Conservation (phyloP, 2,113 vertebrate genomes). For the Camelus bactrianus region DNA sequence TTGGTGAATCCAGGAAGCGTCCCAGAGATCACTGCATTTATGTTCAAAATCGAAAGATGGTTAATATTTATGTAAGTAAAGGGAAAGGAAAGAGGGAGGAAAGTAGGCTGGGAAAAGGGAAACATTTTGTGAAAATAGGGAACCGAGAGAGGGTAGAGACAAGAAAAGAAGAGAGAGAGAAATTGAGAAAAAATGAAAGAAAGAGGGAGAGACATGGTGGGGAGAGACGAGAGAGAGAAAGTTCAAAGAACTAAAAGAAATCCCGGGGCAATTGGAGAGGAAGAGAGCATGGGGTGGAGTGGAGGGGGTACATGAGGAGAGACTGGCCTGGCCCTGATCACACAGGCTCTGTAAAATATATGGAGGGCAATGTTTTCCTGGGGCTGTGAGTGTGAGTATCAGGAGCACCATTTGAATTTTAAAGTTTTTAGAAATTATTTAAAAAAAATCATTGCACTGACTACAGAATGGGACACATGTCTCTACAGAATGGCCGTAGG, state of each 20-base stretch:
- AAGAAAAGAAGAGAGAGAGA: neutral
- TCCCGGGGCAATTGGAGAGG: neutral
- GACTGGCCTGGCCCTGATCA: neutral
- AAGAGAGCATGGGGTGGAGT: neutral
- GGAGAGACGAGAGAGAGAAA: neutral
- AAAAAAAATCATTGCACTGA: neutral
- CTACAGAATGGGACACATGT: neutral
- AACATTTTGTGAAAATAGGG: neutral
- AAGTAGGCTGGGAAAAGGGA: neutral
- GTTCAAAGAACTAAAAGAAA: neutral
- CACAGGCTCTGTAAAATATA: neutral
- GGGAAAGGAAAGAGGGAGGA: neutral
- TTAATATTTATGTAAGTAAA: neutral
- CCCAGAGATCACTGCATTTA: neutral
- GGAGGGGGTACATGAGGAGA: neutral
- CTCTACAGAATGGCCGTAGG: too few species aligned
- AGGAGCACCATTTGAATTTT: neutral
- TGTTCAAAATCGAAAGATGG: neutral
- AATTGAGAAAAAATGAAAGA: too few species aligned
- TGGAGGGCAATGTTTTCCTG: neutral
- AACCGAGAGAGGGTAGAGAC: neutral
- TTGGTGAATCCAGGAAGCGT: neutral
- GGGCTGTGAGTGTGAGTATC: neutral
- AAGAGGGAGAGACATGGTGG: too few species aligned
- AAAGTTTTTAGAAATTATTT: neutral